Base-by-base conservation (phyloP, 2,797 vertebrate species). In the Gobionotothen gibberifrons region DNA sequence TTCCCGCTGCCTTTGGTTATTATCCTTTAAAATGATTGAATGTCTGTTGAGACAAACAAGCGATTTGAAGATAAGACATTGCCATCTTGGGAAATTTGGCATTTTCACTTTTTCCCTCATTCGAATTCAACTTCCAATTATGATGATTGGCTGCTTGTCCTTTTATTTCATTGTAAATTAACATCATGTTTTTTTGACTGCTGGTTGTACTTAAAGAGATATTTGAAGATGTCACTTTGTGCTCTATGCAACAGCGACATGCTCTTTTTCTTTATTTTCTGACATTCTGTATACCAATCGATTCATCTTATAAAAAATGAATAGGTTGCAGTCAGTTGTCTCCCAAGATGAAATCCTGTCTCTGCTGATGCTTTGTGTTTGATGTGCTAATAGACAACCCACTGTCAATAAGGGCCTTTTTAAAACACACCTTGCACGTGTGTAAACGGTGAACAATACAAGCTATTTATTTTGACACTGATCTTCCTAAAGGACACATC, bases 381-480 rank as follows among this genome's bases (percentile, higher is more conserved):
- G 39, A 57, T 36, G 17, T 63, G 42, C 36, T n/a, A 58, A 57
- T 65, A 47, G 0, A 15, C 39, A 39, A 49, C 46, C 8, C 44
- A 39, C 11, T 43, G 7, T 11, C 19, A 47, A 1, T 42, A 22
- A 21, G 13, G 21, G 32, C 55, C 44, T 13, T 57, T 57, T 71
- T 71, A 49, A 57, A 67, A 67, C 48, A 14, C 47, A 59, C 29
- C 53, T 62, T 58, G 60, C 47, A 46, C 40, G 48, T 12, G 39
- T 77, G 53, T 26, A 48, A 48, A 21, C 43, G 40, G 15, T 29
- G 51, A 54, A 63, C 51, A 48, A 36, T 21, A 39, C 17, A 14
- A 49, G 21, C 32, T 1, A n/a, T 55, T 68, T 46, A 47, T 44
- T 39, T 46, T 48, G 39, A 56, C 11, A 11, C 29, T 11, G 19